A percentile compares a stretch with the other conserved stretches of the same genome.
These are phyloP conservation scores for Cheilosia scutellata DNA, from an alignment of 2,888 invertebrate species.

Conservation along the genomic window DNA sequence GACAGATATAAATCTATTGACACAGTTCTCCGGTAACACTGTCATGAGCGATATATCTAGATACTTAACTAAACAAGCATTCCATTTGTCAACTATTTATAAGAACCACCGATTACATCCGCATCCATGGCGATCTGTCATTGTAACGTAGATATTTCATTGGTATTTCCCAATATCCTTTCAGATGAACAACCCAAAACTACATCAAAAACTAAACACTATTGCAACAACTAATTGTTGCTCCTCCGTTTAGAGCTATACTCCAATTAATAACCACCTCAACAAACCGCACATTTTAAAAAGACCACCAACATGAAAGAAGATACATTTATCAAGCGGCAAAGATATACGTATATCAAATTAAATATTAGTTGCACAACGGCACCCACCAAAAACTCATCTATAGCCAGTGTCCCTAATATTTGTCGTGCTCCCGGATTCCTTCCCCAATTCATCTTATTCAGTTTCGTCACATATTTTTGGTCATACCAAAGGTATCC, in stretches of 20 bases:
- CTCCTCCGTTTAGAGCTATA: neutral
- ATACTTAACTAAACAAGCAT: neutral
- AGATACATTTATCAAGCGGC: slow-evolving; percentile 52
- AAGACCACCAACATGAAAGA: slow-evolving; percentile 45
- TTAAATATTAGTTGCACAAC: slow-evolving; percentile 39
- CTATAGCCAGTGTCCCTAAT: slow-evolving; percentile 45
- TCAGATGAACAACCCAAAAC: slow-evolving; percentile 4
- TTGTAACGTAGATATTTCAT: neutral
- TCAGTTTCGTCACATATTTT: slow-evolving; percentile 48
- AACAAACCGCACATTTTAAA: neutral
- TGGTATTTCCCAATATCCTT: slow-evolving; percentile 42
- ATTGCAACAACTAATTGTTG: slow-evolving; percentile 35
- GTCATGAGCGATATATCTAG: neutral
- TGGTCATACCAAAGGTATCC: slow-evolving; percentile 5
- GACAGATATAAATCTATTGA: too few species aligned
- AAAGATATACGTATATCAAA: slow-evolving; percentile 27
- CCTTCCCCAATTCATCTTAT: slow-evolving; percentile 44
- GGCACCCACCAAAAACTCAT: slow-evolving; percentile 41
- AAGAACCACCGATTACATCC: neutral
- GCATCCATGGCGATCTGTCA: slow-evolving; percentile 7
- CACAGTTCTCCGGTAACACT: neutral
- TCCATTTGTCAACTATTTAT: neutral
- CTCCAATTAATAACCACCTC: slow-evolving; percentile 22
- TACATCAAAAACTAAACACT: slow-evolving; percentile 9
- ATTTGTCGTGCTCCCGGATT: slow-evolving; percentile 10